phyloP scores from a whole-genome alignment of 2,113 vertebrate genomes.

The Boulengeromyrus knoepffleri region DNA sequence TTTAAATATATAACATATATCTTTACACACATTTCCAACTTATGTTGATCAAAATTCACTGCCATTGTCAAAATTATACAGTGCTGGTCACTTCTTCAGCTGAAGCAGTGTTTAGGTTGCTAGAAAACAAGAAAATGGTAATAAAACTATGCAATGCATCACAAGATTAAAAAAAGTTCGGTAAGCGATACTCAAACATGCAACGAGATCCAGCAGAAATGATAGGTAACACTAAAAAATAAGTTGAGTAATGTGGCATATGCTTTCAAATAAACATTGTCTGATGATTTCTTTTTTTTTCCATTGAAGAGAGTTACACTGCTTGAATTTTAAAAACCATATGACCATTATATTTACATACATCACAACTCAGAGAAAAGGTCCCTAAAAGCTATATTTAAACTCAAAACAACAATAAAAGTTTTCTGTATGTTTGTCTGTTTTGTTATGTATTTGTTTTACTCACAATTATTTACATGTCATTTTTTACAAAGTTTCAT shows the following conservation, averaged over 20 bases:
- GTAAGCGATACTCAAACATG: slow-evolving; percentile 59
- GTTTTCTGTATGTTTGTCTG: slow-evolving; percentile 41
- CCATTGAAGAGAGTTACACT: slow-evolving; percentile 49
- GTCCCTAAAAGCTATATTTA: slow-evolving; percentile 67
- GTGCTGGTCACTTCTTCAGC: slow-evolving; percentile 55
- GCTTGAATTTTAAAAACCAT: slow-evolving; percentile 49
- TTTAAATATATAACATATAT: slow-evolving; percentile 81
- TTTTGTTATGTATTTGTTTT: slow-evolving; percentile 41
- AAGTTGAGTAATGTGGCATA: slow-evolving; percentile 37
- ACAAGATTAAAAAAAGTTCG: slow-evolving; percentile 35
- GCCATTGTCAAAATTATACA: slow-evolving; percentile 52
- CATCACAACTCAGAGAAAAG: slow-evolving; percentile 65
- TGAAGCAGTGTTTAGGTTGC: slow-evolving; percentile 55
- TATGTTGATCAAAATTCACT: slow-evolving; percentile 53
- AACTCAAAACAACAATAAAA: slow-evolving; percentile 74
- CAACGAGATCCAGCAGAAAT: slow-evolving; percentile 53
- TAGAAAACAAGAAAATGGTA: slow-evolving; percentile 37
- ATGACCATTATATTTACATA: slow-evolving; percentile 75
- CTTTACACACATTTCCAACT: slow-evolving; percentile 71
- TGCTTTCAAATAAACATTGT: slow-evolving; percentile 42
- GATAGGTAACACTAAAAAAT: slow-evolving; percentile 53
- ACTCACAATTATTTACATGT: slow-evolving; percentile 74
- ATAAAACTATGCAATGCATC: slow-evolving; percentile 35
- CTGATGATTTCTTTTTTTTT: slow-evolving; percentile 44
- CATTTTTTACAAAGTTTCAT: slow-evolving; percentile 42